phyloP scores from a whole-genome alignment of 2,888 invertebrate species.

The Ischnura elegans region DNA sequence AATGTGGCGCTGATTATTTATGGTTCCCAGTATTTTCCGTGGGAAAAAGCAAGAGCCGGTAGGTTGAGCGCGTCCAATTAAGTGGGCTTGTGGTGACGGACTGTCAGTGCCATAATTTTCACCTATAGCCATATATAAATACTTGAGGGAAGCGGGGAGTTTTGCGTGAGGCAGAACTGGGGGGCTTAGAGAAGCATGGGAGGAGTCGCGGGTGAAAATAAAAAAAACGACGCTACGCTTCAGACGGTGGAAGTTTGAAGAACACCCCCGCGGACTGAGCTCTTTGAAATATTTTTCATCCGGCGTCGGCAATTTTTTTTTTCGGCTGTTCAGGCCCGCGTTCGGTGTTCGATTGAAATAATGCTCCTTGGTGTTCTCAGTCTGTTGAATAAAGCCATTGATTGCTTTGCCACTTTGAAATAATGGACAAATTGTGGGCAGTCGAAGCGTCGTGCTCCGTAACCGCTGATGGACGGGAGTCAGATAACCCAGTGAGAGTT shows the following conservation, averaged over 20 bases:
- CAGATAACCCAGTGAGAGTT: background rate
- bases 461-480: background rate
- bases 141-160: conserved; percentile 40
- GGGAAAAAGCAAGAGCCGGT: conserved; percentile 27
- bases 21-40: conserved; percentile 40
- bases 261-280: conserved; percentile 41
- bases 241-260: conserved; percentile 23
- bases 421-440: conserved; percentile 24
- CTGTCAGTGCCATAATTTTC: conserved; percentile 65
- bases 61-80: conserved; percentile 60
- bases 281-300: conserved; percentile 22
- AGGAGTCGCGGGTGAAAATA: background rate
- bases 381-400: conserved; percentile 22
- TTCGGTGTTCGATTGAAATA: conserved; percentile 26
- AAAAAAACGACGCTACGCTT: background rate
- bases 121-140: conserved; percentile 55
- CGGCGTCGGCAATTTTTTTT: background rate
- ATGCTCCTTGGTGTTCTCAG: conserved; percentile 10
- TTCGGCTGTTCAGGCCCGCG: background rate
- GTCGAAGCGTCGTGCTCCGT: background rate
- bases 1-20: conserved; percentile 66
- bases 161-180: background rate
- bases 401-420: conserved; percentile 26
- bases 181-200: background rate
- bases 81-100: conserved; percentile 67